A percentile compares a stretch with the other conserved stretches of the same genome.
Conservation (phyloP, 2,888 invertebrate species). For the Teinopalpus imperialis region DNA sequence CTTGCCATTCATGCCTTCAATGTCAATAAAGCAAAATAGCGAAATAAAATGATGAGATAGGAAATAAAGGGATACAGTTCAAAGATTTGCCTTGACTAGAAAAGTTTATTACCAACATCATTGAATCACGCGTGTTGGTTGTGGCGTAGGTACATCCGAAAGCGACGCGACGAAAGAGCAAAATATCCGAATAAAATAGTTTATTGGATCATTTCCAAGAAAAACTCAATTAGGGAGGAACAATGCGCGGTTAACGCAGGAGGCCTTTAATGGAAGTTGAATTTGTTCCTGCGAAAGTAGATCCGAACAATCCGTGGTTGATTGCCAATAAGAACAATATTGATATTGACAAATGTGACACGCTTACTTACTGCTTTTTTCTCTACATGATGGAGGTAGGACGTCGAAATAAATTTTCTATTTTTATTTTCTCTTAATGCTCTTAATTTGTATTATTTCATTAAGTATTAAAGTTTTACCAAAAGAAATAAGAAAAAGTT, state of each 20-base stretch:
- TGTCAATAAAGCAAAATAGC: slow-evolving; percentile 1
- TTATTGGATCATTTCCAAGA: slow-evolving; percentile 63
- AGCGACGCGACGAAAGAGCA: slow-evolving; percentile 38
- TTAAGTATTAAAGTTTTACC: too few species aligned
- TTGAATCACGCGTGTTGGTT: slow-evolving; percentile 32
- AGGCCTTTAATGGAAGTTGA: slow-evolving; percentile 23
- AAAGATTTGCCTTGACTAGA: slow-evolving; percentile 26
- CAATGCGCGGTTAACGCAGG: slow-evolving; percentile 45
- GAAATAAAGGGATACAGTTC: slow-evolving; percentile 23
- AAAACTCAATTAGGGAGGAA: slow-evolving; percentile 60
- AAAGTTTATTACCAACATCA: slow-evolving; percentile 24
- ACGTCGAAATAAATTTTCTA: too few species aligned
- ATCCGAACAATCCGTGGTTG: slow-evolving; percentile 4
- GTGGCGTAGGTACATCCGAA: slow-evolving; percentile 39
- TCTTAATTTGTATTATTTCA: too few species aligned
- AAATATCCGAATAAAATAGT: slow-evolving; percentile 44
- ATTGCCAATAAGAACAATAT: slow-evolving; percentile 15
- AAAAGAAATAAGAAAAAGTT: too few species aligned
- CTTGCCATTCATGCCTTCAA: neutral
- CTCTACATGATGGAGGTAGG: too few species aligned
- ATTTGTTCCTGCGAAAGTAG: slow-evolving; percentile 19
- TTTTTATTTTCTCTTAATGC: too few species aligned
- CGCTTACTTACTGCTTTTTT: neutral
- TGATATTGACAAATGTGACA: slow-evolving; percentile 8
- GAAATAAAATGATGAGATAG: slow-evolving; percentile 6